These are phyloP conservation scores for Notothenia rossii DNA, from an alignment of 2,113 vertebrate genomes.

Conservation along the genomic window DNA sequence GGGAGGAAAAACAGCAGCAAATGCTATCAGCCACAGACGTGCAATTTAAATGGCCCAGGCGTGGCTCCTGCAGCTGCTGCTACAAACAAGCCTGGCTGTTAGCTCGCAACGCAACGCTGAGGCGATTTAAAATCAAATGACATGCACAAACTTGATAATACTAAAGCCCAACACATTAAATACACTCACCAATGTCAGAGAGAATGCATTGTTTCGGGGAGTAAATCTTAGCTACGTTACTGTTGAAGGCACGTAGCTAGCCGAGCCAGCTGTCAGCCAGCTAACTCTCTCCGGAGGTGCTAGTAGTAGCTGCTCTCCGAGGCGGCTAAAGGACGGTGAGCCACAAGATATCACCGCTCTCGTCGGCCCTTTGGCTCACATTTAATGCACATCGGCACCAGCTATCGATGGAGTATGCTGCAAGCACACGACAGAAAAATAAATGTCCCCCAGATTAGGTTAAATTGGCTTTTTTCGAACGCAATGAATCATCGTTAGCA, in stretches of 20 bases:
- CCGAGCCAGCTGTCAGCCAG: conserved; percentile 64
- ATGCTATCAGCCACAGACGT: not conserved
- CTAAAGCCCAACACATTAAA: no score
- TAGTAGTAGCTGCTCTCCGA: conserved; percentile 67
- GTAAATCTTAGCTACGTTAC: conserved; percentile 31
- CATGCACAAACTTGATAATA: not conserved
- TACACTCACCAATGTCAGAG: conserved; percentile 75
- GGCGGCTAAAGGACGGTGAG: conserved; percentile 56
- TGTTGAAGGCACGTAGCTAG: conserved; percentile 36
- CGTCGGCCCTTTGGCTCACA: conserved; percentile 36
- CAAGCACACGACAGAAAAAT: not conserved
- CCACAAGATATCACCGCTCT: conserved; percentile 47
- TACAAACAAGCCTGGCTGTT: conserved; percentile 60
- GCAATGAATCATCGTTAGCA: conserved; percentile 42
- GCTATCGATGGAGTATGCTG: conserved; percentile 5
- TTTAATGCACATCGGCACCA: conserved; percentile 46
- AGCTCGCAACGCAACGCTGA: conserved; percentile 22
- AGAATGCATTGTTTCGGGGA: conserved; percentile 50
- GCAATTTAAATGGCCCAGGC: conserved; percentile 69
- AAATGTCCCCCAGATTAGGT: not conserved
- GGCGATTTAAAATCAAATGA: conserved; percentile 12
- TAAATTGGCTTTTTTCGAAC: not conserved
- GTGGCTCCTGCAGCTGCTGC: conserved; percentile 66
- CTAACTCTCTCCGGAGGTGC: conserved; percentile 49
- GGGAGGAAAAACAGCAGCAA: not conserved